Evolutionary conservation across 2,888 invertebrate species (phyloP).

Genomic region (Hydraecia micacea): DNA sequence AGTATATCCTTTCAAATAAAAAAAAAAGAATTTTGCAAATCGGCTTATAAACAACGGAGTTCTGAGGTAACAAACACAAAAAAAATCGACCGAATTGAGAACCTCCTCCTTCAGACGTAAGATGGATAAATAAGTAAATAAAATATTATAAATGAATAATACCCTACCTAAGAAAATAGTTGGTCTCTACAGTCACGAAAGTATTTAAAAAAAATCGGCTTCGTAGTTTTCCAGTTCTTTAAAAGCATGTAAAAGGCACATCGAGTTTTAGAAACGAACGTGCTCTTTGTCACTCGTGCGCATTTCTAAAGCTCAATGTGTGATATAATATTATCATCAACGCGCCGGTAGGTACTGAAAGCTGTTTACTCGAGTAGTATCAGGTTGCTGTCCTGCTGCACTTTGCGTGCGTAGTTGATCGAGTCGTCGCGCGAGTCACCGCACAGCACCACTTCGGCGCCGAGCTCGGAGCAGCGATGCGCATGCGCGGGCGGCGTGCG

Average conservation of each 20-base stretch:
- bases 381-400: conserved; percentile 74
- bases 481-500: conserved; percentile 79
- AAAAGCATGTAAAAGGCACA: no score
- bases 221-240: neutral
- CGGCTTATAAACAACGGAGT: no score
- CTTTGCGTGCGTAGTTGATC: conserved; percentile 78
- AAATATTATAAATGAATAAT: neutral
- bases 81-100: no score
- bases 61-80: no score
- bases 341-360: neutral
- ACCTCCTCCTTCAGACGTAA: neutral
- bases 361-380: conserved; percentile 73
- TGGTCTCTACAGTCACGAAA: no score
- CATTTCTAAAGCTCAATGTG: neutral
- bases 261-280: neutral
- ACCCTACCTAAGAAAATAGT: no score
- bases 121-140: neutral
- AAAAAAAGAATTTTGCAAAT: no score
- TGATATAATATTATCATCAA: neutral
- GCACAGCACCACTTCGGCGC: conserved; percentile 83
- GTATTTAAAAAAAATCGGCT: no score
- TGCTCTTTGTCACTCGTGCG: neutral
- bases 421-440: conserved; percentile 80
- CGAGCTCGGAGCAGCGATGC: conserved; percentile 85
- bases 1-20: no score